Percentiles rank a stretch among this genome's conserved stretches.
Conservation (phyloP, 2,888 invertebrate genomes). For the Tiphia femorata region DNA sequence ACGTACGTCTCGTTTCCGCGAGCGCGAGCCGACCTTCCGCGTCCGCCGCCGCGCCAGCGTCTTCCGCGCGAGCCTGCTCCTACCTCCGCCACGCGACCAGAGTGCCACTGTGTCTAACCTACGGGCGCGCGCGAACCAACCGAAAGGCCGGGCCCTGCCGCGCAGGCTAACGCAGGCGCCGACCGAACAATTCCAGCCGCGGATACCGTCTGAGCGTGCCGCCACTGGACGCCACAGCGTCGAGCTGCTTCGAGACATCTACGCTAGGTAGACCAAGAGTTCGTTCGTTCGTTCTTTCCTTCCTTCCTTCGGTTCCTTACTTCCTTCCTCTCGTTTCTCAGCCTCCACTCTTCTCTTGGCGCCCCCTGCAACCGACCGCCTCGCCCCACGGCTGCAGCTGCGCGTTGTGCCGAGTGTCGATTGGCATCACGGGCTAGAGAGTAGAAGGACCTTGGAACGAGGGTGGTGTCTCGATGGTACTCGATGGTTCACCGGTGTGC, state of each 20-base stretch:
- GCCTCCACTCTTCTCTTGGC: conserved; percentile 11
- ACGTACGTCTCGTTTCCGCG: background rate
- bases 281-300: no score
- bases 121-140: background rate
- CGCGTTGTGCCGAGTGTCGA: conserved; percentile 25
- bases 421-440: no score
- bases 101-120: background rate
- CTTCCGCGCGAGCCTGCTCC: background rate
- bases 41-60: background rate
- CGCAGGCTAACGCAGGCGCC: conserved; percentile 7
- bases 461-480: no score
- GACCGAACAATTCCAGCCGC: conserved; percentile 22
- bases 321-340: background rate
- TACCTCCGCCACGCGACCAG: background rate
- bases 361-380: no score
- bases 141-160: no score
- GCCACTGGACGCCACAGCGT: no score
- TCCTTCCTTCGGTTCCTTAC: no score
- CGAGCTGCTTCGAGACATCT: conserved; percentile 32
- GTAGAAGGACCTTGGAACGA: no score
- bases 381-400: conserved; percentile 36
- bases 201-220: conserved; percentile 6
- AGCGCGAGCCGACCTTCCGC: background rate
- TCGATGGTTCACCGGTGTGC: no score
- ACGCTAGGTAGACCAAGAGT: no score